Evolutionary conservation across 2,888 invertebrate species (phyloP), one percentile per base, ranked within the genome.

Genomic region (Mythimna loreyi): DNA sequence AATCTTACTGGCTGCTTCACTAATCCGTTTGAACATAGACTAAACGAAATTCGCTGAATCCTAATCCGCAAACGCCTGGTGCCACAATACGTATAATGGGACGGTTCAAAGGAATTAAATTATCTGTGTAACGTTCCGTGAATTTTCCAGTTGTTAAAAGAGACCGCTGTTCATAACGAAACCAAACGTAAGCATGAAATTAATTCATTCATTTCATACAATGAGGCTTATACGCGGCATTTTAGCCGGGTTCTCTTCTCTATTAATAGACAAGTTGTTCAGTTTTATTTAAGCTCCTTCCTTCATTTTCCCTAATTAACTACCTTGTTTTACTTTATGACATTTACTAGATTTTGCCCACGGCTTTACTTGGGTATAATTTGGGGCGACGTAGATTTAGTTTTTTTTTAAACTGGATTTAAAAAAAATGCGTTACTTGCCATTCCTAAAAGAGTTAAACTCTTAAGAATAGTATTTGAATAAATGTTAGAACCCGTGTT

Each of bases 31-130:
- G 43, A 53, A 23, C 61, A 62, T 55, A 69, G 62, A 67, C 63
- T 72, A 72, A 79, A 81, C 43, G 57, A 72, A 72, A 76, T 49
- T 65, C 68, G 49, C 49, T 83, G 80, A 75, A 71, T 80, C 65
- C 72, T 78, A 83, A 84, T 83, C 61, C 67, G 25, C 67, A 75
- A 79, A 75, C 72, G 63, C 82, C 86, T 80, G 66, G 65, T 57
- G 59, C 69, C 72, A 81, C 82, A 85, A 83, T 73, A 72, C 69
- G 69, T 53, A 78, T 72, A 81, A 83, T 80, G 77, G 83, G 80
- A 85, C 80, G 78, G 83, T 78, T 88, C 89, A 89, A 89, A 91
- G 85, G 83, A 86, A 86, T 89, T 83, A 84, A 87, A 89, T 89
- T 90, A 90, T 87, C 83, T 87, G 87, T 80, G 83, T 84, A 87